phyloP scores from a whole-genome alignment of 2,888 invertebrate species.

The Dicycla oo region DNA sequence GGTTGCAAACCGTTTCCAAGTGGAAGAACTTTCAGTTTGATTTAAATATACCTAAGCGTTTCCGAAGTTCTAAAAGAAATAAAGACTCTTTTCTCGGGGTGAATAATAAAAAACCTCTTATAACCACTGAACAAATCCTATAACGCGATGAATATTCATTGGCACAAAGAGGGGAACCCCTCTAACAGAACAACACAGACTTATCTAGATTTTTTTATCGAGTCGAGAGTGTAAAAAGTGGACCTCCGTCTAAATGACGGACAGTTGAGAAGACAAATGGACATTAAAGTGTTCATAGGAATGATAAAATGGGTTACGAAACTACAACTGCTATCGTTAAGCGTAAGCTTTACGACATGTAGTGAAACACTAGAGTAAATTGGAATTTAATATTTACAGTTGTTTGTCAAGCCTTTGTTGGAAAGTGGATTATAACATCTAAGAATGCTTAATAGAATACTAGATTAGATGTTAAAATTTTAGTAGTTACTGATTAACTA shows the following conservation, averaged over 20 bases:
- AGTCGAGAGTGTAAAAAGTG: constrained; percentile 68
- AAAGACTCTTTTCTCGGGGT: constrained; percentile 43
- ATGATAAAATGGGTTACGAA: constrained; percentile 50
- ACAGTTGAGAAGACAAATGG: constrained; percentile 77
- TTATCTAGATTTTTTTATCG: neutral
- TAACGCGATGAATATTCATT: constrained; percentile 51
- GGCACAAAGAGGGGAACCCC: neutral
- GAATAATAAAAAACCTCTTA: constrained; percentile 48
- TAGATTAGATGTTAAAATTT: constrained; percentile 23
- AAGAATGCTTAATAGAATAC: constrained; percentile 30
- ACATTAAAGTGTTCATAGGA: constrained; percentile 66
- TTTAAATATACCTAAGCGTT: constrained; percentile 48
- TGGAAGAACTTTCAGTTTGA: constrained; percentile 46
- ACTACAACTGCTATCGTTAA: constrained; percentile 21
- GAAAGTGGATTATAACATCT: constrained; percentile 28
- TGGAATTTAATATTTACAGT: constrained; percentile 53
- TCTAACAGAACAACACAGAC: constrained; percentile 9
- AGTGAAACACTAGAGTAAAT: constrained; percentile 40
- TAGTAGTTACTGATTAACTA: constrained; percentile 8
- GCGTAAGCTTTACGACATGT: constrained; percentile 48
- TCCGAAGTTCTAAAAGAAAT: constrained; percentile 45
- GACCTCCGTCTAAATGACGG: constrained; percentile 73
- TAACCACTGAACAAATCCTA: constrained; percentile 47
- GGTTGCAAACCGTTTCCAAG: constrained; percentile 49
- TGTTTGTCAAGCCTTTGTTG: constrained; percentile 29